Conservation (phyloP, 2,888 invertebrate genomes). For the Diaprepes abbreviatus region DNA sequence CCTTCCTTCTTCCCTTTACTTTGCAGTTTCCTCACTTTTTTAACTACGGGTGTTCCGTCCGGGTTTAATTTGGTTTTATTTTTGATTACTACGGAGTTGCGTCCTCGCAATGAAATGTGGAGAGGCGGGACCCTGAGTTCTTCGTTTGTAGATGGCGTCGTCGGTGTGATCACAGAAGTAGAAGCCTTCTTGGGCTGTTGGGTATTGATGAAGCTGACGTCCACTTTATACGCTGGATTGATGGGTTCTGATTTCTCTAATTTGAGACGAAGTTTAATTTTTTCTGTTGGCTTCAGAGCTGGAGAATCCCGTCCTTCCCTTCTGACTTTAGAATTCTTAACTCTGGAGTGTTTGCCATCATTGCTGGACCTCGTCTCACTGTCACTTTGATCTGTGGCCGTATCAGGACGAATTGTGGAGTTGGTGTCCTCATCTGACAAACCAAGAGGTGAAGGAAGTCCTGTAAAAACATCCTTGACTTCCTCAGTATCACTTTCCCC, state of each 20-base stretch:
- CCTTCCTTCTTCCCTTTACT: constrained; percentile 45
- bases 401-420: constrained; percentile 57
- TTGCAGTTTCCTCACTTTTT: constrained; percentile 50
- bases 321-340: constrained; percentile 56
- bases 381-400: constrained; percentile 64
- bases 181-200: constrained; percentile 68
- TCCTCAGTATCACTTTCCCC: constrained; percentile 69
- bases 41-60: constrained; percentile 60
- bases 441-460: constrained; percentile 60
- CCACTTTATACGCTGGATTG: constrained; percentile 81
- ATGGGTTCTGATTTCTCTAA: constrained; percentile 87
- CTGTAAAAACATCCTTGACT: constrained; percentile 54
- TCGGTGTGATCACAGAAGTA: constrained; percentile 55
- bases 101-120: constrained; percentile 87
- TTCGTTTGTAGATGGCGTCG: constrained; percentile 66
- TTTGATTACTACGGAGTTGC: constrained; percentile 88
- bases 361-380: constrained; percentile 63
- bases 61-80: constrained; percentile 72
- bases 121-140: constrained; percentile 89
- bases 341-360: constrained; percentile 59
- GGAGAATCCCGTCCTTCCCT: constrained; percentile 65
- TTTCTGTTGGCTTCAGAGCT: constrained; percentile 72
- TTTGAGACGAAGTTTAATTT: constrained; percentile 86
- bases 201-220: constrained; percentile 75
- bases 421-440: constrained; percentile 72